Evolutionary conservation across 2,113 vertebrate genomes (phyloP).

Genomic region (Colinus virginianus): DNA sequence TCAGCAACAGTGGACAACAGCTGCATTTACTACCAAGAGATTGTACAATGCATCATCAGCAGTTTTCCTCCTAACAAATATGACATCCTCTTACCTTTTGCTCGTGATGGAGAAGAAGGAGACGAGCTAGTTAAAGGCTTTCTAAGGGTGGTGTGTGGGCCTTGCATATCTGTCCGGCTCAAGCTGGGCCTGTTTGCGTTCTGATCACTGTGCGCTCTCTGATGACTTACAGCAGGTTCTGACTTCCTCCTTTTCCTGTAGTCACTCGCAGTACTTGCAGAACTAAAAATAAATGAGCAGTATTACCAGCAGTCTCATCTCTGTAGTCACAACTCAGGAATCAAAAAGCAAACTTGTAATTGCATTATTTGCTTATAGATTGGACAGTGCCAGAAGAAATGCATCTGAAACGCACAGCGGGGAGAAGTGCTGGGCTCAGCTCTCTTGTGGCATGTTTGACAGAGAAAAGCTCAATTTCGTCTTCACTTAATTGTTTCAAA

Average conservation of each 20-base stretch:
- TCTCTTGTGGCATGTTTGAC: background rate
- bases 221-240: constrained; percentile 88
- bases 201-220: constrained; percentile 77
- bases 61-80: background rate
- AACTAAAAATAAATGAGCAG: constrained; percentile 41
- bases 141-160: constrained; percentile 81
- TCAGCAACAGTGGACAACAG: fast-evolving
- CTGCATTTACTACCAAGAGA: background rate
- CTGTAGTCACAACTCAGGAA: background rate
- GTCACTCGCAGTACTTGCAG: constrained; percentile 87
- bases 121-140: constrained; percentile 90
- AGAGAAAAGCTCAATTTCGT: background rate
- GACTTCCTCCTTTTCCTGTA: constrained; percentile 97
- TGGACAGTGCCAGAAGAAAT: background rate
- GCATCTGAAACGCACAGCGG: fast-evolving
- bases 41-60: too few relatives aligned
- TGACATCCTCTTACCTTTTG: constrained; percentile 85
- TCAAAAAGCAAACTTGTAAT: background rate
- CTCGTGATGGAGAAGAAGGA: constrained; percentile 92
- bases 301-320: background rate
- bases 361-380: background rate
- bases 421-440: background rate
- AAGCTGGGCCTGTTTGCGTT: constrained; percentile 73
- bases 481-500: background rate
- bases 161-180: constrained; percentile 77